phyloP scores from a whole-genome alignment of 1,140 invertebrate genomes.

The Drosophila sulfurigaster region DNA sequence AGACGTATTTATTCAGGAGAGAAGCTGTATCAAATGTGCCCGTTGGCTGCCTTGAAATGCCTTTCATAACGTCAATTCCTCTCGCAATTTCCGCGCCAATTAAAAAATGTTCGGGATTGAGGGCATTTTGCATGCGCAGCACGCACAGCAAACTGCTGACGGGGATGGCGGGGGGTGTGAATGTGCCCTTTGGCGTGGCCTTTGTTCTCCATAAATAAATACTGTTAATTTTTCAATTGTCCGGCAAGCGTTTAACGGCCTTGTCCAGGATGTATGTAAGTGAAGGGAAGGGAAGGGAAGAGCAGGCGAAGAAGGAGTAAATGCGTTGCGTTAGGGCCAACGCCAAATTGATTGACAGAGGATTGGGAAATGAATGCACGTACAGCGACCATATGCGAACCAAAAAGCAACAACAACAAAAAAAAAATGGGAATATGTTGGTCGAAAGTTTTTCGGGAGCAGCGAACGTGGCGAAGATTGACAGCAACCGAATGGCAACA shows the following conservation, averaged over 20 bases:
- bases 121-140: constrained; percentile 64
- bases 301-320: not conserved
- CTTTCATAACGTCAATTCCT: constrained; percentile 73
- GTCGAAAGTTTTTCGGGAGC: constrained; percentile 13
- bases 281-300: too few relatives aligned
- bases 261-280: not conserved
- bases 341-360: constrained; percentile 52
- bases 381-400: constrained; percentile 33
- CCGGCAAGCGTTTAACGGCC: constrained; percentile 65
- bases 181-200: constrained; percentile 6
- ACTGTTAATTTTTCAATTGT: constrained; percentile 84
- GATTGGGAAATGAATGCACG: constrained; percentile 45
- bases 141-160: constrained; percentile 48
- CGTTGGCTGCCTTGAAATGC: constrained; percentile 48
- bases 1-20: constrained; percentile 12
- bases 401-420: not conserved
- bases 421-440: not conserved
- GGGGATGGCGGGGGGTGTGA: not conserved
- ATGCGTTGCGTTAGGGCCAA: constrained; percentile 26
- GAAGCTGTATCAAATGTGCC: constrained; percentile 7
- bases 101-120: constrained; percentile 70
- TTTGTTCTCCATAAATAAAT: constrained; percentile 79
- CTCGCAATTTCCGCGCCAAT: constrained; percentile 77
- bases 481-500: constrained; percentile 55
- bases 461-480: constrained; percentile 64